Evolutionary conservation across 2,113 vertebrate species (phyloP).

Genomic region (Notiomystis cincta): DNA sequence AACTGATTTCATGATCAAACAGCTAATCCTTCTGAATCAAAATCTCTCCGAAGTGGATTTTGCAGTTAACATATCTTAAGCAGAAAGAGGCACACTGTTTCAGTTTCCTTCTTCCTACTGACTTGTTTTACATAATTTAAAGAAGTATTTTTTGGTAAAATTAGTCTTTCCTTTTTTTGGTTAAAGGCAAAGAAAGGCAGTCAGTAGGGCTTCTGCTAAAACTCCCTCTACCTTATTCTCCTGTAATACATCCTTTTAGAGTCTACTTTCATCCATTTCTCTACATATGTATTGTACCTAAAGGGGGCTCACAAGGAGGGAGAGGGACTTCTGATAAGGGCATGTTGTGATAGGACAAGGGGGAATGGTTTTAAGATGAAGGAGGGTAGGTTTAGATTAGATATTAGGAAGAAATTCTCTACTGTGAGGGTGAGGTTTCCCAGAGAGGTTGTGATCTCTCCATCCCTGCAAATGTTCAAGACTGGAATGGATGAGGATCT

Average conservation of each 20-base stretch:
- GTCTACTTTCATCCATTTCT: neutral
- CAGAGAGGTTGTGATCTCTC: neutral
- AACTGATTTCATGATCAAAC: neutral
- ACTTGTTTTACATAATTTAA: neutral
- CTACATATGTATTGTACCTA: neutral
- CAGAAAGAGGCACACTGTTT: neutral
- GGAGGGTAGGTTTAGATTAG: neutral
- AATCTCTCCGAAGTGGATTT: neutral
- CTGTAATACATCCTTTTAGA: neutral
- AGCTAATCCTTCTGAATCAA: neutral
- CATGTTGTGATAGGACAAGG: neutral
- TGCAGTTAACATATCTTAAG: neutral
- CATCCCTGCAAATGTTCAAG: neutral
- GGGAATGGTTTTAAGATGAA: neutral
- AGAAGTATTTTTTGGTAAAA: neutral
- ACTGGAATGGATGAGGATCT: neutral
- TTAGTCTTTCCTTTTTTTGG: neutral
- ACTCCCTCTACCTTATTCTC: neutral
- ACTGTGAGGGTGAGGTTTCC: neutral
- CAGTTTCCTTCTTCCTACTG: neutral
- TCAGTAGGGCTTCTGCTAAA: neutral
- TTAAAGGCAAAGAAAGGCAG: neutral
- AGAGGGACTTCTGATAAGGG: neutral
- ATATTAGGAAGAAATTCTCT: neutral
- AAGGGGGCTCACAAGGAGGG: neutral